These are phyloP conservation scores for Rhynchophorus ferrugineus DNA, from an alignment of 1,140 invertebrate species.

Conservation along the genomic window DNA sequence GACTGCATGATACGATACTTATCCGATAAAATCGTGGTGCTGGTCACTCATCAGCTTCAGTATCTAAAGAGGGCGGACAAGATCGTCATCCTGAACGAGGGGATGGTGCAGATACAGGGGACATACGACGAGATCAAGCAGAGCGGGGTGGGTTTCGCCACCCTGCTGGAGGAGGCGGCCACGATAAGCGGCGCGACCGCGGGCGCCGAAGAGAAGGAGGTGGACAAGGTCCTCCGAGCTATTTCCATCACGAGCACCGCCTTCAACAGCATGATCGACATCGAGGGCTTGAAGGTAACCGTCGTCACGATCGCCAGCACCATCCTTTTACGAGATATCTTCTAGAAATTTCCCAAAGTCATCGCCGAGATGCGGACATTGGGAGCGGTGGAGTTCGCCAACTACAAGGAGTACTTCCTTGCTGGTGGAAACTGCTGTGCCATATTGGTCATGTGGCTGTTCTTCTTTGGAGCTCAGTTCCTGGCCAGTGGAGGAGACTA, in stretches of 20 bases:
- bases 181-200: not conserved
- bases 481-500: constrained; percentile 64
- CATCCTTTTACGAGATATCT: not conserved
- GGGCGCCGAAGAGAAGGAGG: constrained; percentile 21
- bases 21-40: constrained; percentile 59
- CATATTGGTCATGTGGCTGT: constrained; percentile 48
- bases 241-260: constrained; percentile 20
- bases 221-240: constrained; percentile 20
- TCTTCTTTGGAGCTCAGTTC: constrained; percentile 59
- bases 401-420: constrained; percentile 62
- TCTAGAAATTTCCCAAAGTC: constrained; percentile 18
- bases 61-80: constrained; percentile 56
- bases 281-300: constrained; percentile 22
- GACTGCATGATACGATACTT: constrained; percentile 50
- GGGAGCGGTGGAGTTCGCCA: constrained; percentile 46
- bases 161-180: constrained; percentile 33
- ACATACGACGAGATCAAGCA: constrained; percentile 30
- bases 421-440: constrained; percentile 54
- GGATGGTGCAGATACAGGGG: constrained; percentile 34
- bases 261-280: constrained; percentile 26
- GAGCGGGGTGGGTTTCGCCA: constrained; percentile 34
- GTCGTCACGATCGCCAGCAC: not conserved
- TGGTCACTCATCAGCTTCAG: constrained; percentile 71
- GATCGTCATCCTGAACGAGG: constrained; percentile 44
- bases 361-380: constrained; percentile 40